phyloP scores from a whole-genome alignment of 1,140 invertebrate species.

The Cydia fagiglandana region DNA sequence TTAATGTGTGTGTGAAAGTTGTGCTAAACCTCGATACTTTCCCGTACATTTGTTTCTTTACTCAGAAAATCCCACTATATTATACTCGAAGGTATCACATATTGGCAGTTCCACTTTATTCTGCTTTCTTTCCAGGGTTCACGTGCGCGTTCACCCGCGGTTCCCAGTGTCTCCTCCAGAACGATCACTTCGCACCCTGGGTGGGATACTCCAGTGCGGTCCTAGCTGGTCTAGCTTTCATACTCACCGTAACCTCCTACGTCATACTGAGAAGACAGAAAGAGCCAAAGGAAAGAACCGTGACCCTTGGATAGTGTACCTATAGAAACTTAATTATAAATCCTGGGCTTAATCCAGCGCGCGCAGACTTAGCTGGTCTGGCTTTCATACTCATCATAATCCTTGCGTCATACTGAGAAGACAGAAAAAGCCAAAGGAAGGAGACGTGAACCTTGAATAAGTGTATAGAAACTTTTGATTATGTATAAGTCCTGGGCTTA shows the following conservation, averaged over 20 bases:
- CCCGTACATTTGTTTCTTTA: too few species aligned
- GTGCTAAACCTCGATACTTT: too few species aligned
- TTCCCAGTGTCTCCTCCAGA: background rate
- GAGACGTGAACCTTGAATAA: background rate
- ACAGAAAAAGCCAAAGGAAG: background rate
- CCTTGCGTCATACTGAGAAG: background rate
- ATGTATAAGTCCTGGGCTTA: too few species aligned
- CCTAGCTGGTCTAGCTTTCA: slow-evolving; percentile 1
- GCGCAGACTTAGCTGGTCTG: background rate
- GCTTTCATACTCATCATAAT: background rate
- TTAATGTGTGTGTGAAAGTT: too few species aligned
- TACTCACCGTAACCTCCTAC: background rate
- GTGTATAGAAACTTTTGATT: background rate
- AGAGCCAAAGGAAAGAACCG: background rate
- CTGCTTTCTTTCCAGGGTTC: background rate
- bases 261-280: background rate
- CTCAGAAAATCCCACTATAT: too few species aligned
- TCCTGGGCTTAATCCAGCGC: background rate
- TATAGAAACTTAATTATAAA: background rate
- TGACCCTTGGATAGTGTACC: background rate
- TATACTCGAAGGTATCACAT: too few species aligned
- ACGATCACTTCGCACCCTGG: background rate
- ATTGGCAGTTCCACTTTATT: too few species aligned
- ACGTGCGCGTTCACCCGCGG: slow-evolving; percentile 7
- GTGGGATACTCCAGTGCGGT: background rate